A percentile compares a stretch with the other conserved stretches of the same genome.
phyloP scores from a whole-genome alignment of 2,797 vertebrate genomes.

The Anguilla anguilla region DNA sequence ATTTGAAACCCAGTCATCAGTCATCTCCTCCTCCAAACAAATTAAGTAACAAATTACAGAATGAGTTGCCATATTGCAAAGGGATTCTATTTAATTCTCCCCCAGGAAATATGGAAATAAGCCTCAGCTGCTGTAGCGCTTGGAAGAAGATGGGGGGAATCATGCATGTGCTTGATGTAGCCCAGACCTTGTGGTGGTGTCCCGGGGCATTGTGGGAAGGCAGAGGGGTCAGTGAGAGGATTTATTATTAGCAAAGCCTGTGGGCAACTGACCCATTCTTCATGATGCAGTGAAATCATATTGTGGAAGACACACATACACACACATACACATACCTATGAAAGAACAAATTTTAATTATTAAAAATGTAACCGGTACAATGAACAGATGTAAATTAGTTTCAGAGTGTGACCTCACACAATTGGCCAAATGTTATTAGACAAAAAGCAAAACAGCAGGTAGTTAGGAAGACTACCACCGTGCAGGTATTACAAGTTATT shows the following conservation, averaged over 20 bases:
- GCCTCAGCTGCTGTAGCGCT: not conserved
- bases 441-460: not conserved
- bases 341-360: not conserved
- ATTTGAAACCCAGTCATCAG: not conserved
- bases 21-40: not conserved
- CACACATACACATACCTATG: not conserved
- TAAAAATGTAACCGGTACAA: not conserved
- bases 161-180: not conserved
- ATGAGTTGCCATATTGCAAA: not conserved
- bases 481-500: not conserved
- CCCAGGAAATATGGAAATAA: not conserved
- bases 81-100: not conserved
- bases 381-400: not conserved
- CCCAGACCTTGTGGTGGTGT: slow-evolving; percentile 16
- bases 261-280: slow-evolving; percentile 18
- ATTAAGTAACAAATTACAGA: not conserved
- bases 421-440: not conserved
- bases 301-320: not conserved
- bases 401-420: not conserved
- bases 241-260: slow-evolving; percentile 35
- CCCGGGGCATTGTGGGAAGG: slow-evolving; percentile 24
- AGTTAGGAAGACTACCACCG: not conserved
- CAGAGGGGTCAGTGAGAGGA: slow-evolving; percentile 28
- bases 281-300: slow-evolving; percentile 16
- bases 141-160: not conserved